A percentile compares a stretch with the other conserved stretches of the same genome.
These are phyloP conservation scores for Brassicogethes aeneus DNA, from an alignment of 2,888 invertebrate species.

Conservation along the genomic window DNA sequence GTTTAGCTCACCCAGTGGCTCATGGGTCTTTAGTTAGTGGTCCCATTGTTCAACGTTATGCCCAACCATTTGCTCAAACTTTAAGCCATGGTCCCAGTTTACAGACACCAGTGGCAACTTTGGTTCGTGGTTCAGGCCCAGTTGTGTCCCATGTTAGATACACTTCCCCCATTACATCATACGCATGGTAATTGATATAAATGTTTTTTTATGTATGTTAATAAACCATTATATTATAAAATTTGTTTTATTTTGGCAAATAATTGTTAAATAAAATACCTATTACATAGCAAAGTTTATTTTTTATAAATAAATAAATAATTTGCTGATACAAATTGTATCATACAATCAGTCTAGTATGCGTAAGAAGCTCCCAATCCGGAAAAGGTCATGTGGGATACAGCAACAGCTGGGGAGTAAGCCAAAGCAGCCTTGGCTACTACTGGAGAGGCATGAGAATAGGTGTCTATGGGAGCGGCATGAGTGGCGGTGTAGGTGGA, in stretches of 20 bases:
- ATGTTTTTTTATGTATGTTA: too few species aligned
- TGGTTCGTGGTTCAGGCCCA: too few species aligned
- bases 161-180: conserved; percentile 4
- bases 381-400: conserved; percentile 54
- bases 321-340: too few species aligned
- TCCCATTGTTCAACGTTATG: background rate
- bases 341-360: too few species aligned
- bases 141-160: too few species aligned
- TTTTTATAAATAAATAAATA: too few species aligned
- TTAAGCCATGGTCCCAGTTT: too few species aligned
- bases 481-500: conserved; percentile 25
- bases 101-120: too few species aligned
- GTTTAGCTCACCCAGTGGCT: conserved; percentile 31
- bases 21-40: too few species aligned
- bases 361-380: conserved; percentile 54
- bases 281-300: too few species aligned
- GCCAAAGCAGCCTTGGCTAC: conserved; percentile 37
- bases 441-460: conserved; percentile 24
- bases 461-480: conserved; percentile 37
- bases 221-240: too few species aligned
- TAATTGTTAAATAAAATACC: background rate
- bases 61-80: background rate
- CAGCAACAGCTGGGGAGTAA: conserved; percentile 51
- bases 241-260: background rate
- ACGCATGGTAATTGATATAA: too few species aligned